Percentiles rank a stretch among this genome's conserved stretches.
phyloP scores from a whole-genome alignment of 2,113 vertebrate species.

The Chloropsis cyanopogon region DNA sequence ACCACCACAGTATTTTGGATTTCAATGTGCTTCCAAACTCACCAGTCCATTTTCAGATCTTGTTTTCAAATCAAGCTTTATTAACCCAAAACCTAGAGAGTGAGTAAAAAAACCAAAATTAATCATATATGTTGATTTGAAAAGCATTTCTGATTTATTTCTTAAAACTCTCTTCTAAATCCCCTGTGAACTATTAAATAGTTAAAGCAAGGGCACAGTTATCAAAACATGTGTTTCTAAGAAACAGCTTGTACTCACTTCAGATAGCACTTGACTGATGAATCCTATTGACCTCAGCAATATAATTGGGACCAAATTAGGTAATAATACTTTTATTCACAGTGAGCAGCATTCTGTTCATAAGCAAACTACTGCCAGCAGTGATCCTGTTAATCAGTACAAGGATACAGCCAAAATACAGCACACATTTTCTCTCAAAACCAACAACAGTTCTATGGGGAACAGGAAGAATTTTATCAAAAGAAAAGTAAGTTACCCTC shows the following conservation, averaged over 20 bases:
- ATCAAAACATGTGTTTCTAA: not conserved
- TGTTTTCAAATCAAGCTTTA: conserved; percentile 97
- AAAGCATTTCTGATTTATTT: not conserved
- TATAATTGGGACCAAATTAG: not conserved
- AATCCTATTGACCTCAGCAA: not conserved
- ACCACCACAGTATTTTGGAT: not conserved
- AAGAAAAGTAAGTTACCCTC: not conserved
- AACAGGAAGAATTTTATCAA: not conserved
- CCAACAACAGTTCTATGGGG: not conserved
- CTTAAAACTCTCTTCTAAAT: not conserved
- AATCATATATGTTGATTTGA: not conserved
- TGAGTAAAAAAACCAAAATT: not conserved
- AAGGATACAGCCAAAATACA: not conserved
- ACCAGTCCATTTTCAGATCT: conserved; percentile 97
- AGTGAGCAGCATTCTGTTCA: not conserved
- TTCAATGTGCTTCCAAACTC: conserved; percentile 61
- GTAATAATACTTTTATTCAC: not conserved
- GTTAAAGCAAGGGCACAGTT: not conserved
- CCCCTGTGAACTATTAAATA: not conserved
- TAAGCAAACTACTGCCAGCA: not conserved
- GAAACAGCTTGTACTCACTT: not conserved
- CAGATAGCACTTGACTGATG: not conserved
- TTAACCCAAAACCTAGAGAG: conserved; percentile 89
- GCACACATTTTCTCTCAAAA: not conserved
- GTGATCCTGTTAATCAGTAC: not conserved